Percentiles rank a stretch among this genome's conserved stretches.
Conservation (phyloP, 1,140 invertebrate species). For the Rhynchophorus ferrugineus region DNA sequence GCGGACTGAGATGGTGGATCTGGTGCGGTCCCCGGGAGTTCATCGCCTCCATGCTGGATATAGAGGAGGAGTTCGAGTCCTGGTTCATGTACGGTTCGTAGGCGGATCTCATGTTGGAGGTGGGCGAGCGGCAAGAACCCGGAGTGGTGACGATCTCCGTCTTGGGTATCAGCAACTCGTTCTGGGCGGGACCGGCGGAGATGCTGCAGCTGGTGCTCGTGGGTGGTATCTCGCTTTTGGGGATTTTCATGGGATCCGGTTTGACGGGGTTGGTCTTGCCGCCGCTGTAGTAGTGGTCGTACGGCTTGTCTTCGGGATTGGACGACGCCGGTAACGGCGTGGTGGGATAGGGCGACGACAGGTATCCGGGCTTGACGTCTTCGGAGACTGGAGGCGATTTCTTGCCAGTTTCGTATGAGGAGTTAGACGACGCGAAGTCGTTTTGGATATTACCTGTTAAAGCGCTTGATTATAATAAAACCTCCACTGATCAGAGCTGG, state of each 20-base stretch:
- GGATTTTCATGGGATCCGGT: conserved; percentile 50
- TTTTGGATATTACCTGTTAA: conserved; percentile 27
- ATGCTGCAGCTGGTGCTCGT: conserved; percentile 47
- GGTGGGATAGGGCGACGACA: conserved; percentile 28
- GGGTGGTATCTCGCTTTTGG: conserved; percentile 46
- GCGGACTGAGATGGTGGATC: conserved; percentile 34
- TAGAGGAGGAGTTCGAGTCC: conserved; percentile 63
- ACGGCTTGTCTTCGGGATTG: conserved; percentile 20
- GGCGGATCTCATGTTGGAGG: conserved; percentile 42
- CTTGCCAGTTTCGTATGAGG: conserved; percentile 31
- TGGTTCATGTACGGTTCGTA: conserved; percentile 59
- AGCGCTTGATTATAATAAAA: no score
- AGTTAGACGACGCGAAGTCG: conserved; percentile 29
- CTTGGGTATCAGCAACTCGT: conserved; percentile 57
- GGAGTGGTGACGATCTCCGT: conserved; percentile 42
- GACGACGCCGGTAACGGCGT: conserved; percentile 18
- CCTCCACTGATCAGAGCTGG: no score
- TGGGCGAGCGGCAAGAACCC: conserved; percentile 45
- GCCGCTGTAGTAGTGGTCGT: conserved; percentile 40
- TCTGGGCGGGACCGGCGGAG: conserved; percentile 25
- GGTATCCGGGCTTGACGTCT: conserved; percentile 38
- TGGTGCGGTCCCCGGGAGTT: conserved; percentile 42
- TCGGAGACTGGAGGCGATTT: conserved; percentile 26
- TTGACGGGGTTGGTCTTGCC: conserved; percentile 45
- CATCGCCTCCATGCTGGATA: conserved; percentile 66